Evolutionary conservation across 2,888 invertebrate genomes (phyloP).

Genomic region (Gymnosoma rotundatum): DNA sequence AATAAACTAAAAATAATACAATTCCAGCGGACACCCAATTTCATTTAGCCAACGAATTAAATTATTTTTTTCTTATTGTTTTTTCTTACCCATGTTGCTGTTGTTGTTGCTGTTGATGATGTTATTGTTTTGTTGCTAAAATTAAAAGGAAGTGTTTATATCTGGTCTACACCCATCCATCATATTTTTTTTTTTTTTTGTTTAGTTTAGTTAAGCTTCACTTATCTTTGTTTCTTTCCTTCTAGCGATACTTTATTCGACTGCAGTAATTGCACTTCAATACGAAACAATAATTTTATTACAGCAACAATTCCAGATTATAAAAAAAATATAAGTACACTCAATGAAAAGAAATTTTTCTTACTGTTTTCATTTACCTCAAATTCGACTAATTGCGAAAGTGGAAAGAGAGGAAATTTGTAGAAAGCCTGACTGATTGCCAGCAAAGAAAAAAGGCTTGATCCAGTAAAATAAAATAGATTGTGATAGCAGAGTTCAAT

Average conservation of each 20-base stretch:
- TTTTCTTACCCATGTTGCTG: background rate
- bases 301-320: background rate
- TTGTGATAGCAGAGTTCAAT: no score
- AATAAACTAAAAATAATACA: constrained; percentile 15
- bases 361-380: no score
- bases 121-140: constrained; percentile 36
- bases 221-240: constrained; percentile 37
- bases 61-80: constrained; percentile 26
- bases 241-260: background rate
- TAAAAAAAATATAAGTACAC: no score
- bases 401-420: no score
- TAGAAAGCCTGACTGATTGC: no score
- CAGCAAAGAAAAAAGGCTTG: no score
- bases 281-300: background rate
- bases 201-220: background rate
- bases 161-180: constrained; percentile 65
- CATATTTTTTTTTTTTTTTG: constrained; percentile 24
- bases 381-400: no score
- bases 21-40: constrained; percentile 48
- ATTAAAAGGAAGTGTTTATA: constrained; percentile 64
- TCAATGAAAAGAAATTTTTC: no score
- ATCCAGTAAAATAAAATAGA: no score
- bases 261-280: constrained; percentile 21
- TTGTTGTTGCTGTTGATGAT: constrained; percentile 12
- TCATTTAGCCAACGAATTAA: constrained; percentile 57